A percentile compares a stretch with the other conserved stretches of the same genome.
Conservation (phyloP, 2,113 vertebrate species). For the Cyanoderma ruficeps region DNA sequence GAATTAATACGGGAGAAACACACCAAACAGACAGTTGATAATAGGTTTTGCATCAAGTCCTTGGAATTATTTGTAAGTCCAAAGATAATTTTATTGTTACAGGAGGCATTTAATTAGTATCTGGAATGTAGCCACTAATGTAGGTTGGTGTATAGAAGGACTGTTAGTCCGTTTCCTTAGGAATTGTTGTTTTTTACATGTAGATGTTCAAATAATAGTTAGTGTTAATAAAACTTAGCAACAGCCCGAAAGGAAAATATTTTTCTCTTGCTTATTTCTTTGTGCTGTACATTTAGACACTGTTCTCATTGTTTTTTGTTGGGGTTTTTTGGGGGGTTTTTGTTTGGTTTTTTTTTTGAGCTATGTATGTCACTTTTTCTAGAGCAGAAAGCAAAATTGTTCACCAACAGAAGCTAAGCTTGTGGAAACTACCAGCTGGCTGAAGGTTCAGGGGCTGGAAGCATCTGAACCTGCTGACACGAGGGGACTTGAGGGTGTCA, state of each 20-base stretch:
- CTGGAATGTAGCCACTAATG: not conserved
- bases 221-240: not conserved
- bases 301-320: not conserved
- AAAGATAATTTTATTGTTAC: not conserved
- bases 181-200: not conserved
- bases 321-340: not conserved
- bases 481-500: not conserved
- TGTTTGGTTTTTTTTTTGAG: not conserved
- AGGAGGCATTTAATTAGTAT: not conserved
- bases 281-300: not conserved
- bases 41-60: not conserved
- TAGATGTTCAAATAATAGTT: not conserved
- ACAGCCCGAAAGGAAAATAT: not conserved
- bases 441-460: not conserved
- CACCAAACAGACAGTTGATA: not conserved
- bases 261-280: not conserved
- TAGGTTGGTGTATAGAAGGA: not conserved
- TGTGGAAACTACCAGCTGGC: not conserved
- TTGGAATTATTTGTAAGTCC: not conserved
- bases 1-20: rapidly evolving
- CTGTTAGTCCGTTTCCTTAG: not conserved
- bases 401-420: not conserved
- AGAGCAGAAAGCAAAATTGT: not conserved
- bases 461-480: not conserved
- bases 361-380: not conserved